Base-by-base conservation (phyloP, 2,113 vertebrate genomes). In the Mustela lutreola region DNA sequence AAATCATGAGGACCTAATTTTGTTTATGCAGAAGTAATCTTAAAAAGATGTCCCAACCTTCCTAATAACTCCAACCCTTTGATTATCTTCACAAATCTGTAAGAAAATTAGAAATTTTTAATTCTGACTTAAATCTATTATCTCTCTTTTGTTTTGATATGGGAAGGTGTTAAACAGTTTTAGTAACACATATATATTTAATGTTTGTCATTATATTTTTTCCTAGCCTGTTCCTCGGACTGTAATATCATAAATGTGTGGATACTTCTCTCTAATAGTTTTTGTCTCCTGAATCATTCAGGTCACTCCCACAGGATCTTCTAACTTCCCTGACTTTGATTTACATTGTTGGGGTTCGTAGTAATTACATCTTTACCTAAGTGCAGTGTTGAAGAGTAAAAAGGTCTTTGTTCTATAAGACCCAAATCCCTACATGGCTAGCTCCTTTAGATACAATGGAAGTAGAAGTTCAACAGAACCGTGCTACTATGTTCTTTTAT, bases 131-230 rank as follows among this genome's bases (percentile, higher is more conserved):
- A 73, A 91, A 76, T 94, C 12, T 53, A 4, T 82, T 71, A 2
- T 75, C 86, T 73, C 28, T 63, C 36, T 95, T 94, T 81, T 75
- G 48, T 89, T 92, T 94, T 65, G 36, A n/a, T 67, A 50, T 39
- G 16, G 88, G 70, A 91, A 88, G 14, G 16, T 24, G 39, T 83
- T 56, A 48, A 6, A 19, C 0, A 18, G 1, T 60, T 75, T 24
- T 33, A 42, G 33, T 4, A 22, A 33, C 50, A 31, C 53, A 42
- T 10, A 21, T 22, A 6, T 75, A 42, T n/a, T 87, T 94, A 53
- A 2, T 78, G 33, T 39, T 39, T 94, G 3, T 56, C 22, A 14
- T 36, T 70, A 6, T 28, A n/a, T 28, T 28, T 94, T 85, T 80
- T n/a, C 50, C 76, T 42, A 81, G 28, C 36, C 15, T 86, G 7